Conservation (phyloP, 1,140 invertebrate genomes). For the Tetramorium simillimum region DNA sequence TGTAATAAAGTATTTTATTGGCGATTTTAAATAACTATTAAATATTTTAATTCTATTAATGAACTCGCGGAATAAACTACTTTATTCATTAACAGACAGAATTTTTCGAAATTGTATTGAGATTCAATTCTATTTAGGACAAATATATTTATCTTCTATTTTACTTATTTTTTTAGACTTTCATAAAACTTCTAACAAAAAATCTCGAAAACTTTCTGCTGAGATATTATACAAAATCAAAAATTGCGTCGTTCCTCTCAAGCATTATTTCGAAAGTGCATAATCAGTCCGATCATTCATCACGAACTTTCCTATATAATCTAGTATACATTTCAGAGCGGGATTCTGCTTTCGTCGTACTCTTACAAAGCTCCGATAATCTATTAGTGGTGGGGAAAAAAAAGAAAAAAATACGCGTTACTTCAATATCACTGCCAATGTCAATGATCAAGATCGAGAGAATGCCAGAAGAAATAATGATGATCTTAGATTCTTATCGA, state of each 20-base stretch:
- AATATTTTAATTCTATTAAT: neutral
- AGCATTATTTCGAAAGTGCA: constrained; percentile 44
- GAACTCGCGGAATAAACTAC: neutral
- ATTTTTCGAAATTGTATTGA: neutral
- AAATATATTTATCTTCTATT: neutral
- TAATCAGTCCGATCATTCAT: constrained; percentile 36
- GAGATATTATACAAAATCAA: neutral
- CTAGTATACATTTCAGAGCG: constrained; percentile 14
- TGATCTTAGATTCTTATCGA: neutral
- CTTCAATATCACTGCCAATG: neutral
- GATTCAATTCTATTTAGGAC: neutral
- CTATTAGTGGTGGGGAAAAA: neutral
- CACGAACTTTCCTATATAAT: constrained; percentile 29
- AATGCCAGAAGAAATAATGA: neutral
- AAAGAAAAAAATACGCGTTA: neutral
- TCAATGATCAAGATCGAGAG: neutral
- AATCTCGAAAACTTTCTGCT: neutral
- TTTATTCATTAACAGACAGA: neutral
- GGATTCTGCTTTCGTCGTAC: constrained; percentile 40
- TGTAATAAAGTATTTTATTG: neutral
- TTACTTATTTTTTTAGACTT: neutral
- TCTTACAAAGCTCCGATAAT: constrained; percentile 25
- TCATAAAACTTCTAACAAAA: neutral
- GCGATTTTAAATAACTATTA: neutral
- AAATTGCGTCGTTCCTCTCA: neutral